Percentiles rank a stretch among this genome's conserved stretches.
Evolutionary conservation across 2,113 vertebrate genomes (phyloP).

Genomic region (Bungarus multicinctus): DNA sequence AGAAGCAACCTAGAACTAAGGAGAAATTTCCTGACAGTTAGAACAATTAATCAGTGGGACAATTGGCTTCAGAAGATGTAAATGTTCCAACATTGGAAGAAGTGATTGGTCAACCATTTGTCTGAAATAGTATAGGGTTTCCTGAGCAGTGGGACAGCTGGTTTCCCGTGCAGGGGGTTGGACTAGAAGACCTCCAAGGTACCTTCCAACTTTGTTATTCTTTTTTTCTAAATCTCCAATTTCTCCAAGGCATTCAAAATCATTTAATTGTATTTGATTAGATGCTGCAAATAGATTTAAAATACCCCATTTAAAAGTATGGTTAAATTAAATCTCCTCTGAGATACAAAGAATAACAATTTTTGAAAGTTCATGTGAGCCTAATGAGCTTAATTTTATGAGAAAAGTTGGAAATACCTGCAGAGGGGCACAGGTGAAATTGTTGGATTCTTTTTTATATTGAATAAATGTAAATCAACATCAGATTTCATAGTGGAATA

Average conservation of each 20-base stretch:
- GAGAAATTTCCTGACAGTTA: no score
- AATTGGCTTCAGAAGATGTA: no score
- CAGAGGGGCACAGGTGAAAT: background rate
- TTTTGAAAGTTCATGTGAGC: background rate
- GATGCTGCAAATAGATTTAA: background rate
- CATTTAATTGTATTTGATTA: background rate
- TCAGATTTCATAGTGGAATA: background rate
- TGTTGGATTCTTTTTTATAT: background rate
- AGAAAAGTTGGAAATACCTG: background rate
- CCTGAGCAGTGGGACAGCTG: no score
- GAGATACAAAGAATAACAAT: background rate
- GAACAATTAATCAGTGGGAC: no score
- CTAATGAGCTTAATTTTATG: background rate
- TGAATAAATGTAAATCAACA: background rate
- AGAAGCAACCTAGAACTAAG: no score
- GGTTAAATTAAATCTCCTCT: background rate
- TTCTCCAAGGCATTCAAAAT: background rate
- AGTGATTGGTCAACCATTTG: no score
- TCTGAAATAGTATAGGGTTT: no score
- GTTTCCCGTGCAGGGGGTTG: no score
- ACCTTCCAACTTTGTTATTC: no score
- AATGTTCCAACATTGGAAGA: no score
- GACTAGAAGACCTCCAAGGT: no score
- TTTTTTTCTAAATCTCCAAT: background rate
- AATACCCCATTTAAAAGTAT: background rate